Evolutionary conservation across 2,797 vertebrate genomes (phyloP).

Genomic region (Malurus splendens): DNA sequence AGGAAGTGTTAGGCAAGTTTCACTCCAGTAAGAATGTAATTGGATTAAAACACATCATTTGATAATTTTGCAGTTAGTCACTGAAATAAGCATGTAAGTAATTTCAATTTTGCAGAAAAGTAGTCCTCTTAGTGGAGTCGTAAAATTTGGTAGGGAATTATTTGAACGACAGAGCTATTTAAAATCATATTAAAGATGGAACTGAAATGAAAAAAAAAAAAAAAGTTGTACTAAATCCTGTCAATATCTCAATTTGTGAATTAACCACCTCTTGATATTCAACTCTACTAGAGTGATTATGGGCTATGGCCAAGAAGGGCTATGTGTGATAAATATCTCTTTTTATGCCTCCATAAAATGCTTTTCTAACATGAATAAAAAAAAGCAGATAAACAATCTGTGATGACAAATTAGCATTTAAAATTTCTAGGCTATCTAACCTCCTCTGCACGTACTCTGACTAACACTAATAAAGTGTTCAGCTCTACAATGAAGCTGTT

Average conservation of each 20-base stretch:
- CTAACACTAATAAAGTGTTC: conserved; percentile 47
- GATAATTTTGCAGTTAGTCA: conserved; percentile 67
- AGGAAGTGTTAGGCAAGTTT: not conserved
- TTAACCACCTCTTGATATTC: not conserved
- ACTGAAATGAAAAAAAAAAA: not conserved
- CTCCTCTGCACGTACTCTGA: conserved; percentile 37
- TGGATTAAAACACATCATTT: conserved; percentile 68
- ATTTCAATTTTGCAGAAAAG: conserved; percentile 67
- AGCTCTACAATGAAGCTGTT: conserved; percentile 29
- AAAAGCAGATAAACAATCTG: conserved; percentile 43
- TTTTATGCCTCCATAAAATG: not conserved
- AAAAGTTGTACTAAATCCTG: not conserved
- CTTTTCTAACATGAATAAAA: conserved; percentile 1
- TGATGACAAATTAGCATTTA: conserved; percentile 48
- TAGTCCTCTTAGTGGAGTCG: conserved; percentile 36
- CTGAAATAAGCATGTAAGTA: conserved; percentile 53
- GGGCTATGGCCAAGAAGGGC: not conserved
- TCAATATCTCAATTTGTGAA: not conserved
- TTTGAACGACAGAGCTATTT: conserved; percentile 14
- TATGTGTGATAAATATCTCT: not conserved
- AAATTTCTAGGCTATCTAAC: conserved; percentile 43
- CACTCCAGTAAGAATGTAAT: conserved; percentile 54
- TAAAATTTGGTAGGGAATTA: not conserved
- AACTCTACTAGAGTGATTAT: not conserved
- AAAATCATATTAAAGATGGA: not conserved